Base-by-base conservation (phyloP, 2,888 invertebrate species). In the Calameuta filiformis region DNA sequence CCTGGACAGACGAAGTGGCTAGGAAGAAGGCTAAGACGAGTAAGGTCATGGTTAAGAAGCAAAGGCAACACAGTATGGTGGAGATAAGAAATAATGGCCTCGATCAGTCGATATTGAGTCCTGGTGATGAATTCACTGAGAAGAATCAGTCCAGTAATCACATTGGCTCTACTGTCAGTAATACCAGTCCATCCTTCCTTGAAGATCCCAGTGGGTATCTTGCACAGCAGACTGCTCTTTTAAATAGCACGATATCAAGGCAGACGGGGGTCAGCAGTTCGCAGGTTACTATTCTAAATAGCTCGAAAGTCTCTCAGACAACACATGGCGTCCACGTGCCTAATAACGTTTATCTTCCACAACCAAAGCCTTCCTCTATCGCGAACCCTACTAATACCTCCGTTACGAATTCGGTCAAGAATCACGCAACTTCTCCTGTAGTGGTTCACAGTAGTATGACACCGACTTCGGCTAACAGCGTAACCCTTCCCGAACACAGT, bases 151-250 rank as follows among this genome's bases (percentile, higher is more conserved):
- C 71, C 40, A 83, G 80, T 75, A 81, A 80, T 79, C 80, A 82
- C 56, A 81, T 83, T 71, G 82, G 81, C 4, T 83, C 83, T 77
- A 81, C 82, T 35, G 85, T 86, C 12, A 87, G 83, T 35, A 93
- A 94, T 83, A 89, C 88, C n/a, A 92, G 94, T 82, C 97, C 97
- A 1, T 97, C 97, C 56, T 98, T 97, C 89, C 95, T 98, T 93
- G 98, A 98, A 84, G 97, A 98, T 91, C 97, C 98, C 0, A 96
- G 95, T 87, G 98, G 97, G 3, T 98, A 97, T 92, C 92, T 98
- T 84, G 97, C 97, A 9, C 97, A 98, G 86, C 98, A 98, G 91
- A 97, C 98, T 0, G 96, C 96, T 40, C 91, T 98, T 83, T 92
- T 98, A 76, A 97, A 97, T 88, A 97, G 95, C 88, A 97, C 96